phyloP scores from a whole-genome alignment of 2,888 invertebrate genomes.

The Synanthedon formicaeformis region DNA sequence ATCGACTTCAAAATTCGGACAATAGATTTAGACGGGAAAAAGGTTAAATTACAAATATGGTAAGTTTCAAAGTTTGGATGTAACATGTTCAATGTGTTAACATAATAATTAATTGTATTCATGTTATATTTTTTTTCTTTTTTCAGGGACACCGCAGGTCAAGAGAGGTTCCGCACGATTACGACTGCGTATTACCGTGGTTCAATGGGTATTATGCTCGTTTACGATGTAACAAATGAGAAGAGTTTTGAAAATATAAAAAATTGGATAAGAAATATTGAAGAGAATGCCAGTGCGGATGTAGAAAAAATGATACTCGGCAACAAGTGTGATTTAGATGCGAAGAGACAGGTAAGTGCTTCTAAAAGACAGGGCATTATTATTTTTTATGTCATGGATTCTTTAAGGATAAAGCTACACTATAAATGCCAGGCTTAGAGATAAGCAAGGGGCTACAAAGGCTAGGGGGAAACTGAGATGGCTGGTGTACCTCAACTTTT shows the following conservation, averaged over 20 bases:
- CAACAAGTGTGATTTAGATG: conserved; percentile 98
- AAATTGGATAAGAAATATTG: conserved; percentile 99
- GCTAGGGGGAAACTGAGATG: too few relatives aligned
- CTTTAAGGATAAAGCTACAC: too few relatives aligned
- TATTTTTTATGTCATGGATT: too few relatives aligned
- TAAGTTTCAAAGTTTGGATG: conserved; percentile 58
- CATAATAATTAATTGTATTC: not conserved
- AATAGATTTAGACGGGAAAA: conserved; percentile 97
- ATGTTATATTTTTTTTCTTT: not conserved
- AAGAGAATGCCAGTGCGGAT: conserved; percentile 98
- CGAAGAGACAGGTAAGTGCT: conserved; percentile 83
- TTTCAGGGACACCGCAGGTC: conserved; percentile 97
- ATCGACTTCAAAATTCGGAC: conserved; percentile 99
- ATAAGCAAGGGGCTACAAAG: too few relatives aligned
- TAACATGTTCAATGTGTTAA: not conserved
- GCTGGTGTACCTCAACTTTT: too few relatives aligned
- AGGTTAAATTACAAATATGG: conserved; percentile 99
- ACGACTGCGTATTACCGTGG: conserved; percentile 99
- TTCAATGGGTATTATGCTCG: conserved; percentile 99
- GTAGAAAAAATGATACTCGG: conserved; percentile 99
- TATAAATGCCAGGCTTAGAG: too few relatives aligned
- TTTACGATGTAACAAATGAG: conserved; percentile 99
- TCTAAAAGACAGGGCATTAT: not conserved
- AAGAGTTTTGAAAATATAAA: conserved; percentile 99
- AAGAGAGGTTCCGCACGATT: conserved; percentile 98